Percentiles rank a stretch among this genome's conserved stretches.
phyloP scores from a whole-genome alignment of 2,888 invertebrate species.

The Platycheirus rosarum region DNA sequence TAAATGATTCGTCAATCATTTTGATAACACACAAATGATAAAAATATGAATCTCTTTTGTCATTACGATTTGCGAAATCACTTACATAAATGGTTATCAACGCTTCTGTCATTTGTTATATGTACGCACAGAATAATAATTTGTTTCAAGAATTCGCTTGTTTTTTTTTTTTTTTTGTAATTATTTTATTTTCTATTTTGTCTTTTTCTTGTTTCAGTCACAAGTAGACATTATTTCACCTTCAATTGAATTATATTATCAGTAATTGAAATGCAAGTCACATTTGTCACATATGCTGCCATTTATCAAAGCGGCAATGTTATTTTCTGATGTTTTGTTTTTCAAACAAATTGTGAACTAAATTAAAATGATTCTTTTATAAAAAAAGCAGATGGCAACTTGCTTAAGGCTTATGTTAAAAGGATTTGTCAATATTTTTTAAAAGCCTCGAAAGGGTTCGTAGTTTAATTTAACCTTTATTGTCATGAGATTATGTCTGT shows the following conservation, averaged over 20 bases:
- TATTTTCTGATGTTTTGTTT: background rate
- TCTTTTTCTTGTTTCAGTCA: slow-evolving; percentile 27
- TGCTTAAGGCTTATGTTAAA: too few relatives aligned
- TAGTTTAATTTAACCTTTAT: too few relatives aligned
- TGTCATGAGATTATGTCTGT: too few relatives aligned
- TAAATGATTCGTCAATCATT: slow-evolving; percentile 21
- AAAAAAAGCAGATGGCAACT: too few relatives aligned
- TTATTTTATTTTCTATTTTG: too few relatives aligned
- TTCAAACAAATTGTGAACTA: background rate
- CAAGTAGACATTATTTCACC: slow-evolving; percentile 44
- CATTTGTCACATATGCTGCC: slow-evolving; percentile 30
- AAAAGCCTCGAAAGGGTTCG: too few relatives aligned
- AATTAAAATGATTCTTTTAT: background rate
- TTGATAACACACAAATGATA: slow-evolving; percentile 14
- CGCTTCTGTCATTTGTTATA: slow-evolving; percentile 40
- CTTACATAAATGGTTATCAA: slow-evolving; percentile 61
- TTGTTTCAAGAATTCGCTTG: slow-evolving; percentile 17
- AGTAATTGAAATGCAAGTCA: slow-evolving; percentile 50
- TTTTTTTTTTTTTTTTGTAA: too few relatives aligned
- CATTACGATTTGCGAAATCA: slow-evolving; percentile 29
- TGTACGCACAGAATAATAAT: slow-evolving; percentile 39
- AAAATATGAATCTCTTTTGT: slow-evolving; percentile 58
- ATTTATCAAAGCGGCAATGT: slow-evolving; percentile 34
- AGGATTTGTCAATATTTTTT: too few relatives aligned
- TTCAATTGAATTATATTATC: slow-evolving; percentile 39